These are phyloP conservation scores for Urosaurus nigricauda DNA, from an alignment of 2,797 vertebrate species.

Conservation along the genomic window DNA sequence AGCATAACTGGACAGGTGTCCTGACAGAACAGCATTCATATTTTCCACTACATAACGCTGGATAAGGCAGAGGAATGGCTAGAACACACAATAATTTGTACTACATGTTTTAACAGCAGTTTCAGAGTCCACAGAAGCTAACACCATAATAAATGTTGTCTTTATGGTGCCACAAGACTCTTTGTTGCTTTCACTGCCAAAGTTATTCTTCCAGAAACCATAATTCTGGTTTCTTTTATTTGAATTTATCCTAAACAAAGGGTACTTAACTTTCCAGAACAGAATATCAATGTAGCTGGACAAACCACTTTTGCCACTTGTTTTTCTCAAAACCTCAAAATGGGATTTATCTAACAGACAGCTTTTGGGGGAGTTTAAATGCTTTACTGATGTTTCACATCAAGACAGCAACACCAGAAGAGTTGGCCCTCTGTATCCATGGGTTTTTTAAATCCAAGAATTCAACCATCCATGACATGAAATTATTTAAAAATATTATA, in stretches of 20 bases:
- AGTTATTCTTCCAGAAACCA: too few relatives aligned
- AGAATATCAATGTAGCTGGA: too few relatives aligned
- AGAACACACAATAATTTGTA: background rate
- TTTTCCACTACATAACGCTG: background rate
- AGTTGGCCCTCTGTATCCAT: too few relatives aligned
- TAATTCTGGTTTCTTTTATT: background rate
- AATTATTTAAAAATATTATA: too few relatives aligned
- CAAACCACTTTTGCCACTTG: background rate
- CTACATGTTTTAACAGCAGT: background rate
- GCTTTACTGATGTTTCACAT: too few relatives aligned
- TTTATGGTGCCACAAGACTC: background rate
- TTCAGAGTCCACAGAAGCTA: background rate
- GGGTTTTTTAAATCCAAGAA: too few relatives aligned
- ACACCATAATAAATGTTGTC: background rate
- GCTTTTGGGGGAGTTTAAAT: too few relatives aligned
- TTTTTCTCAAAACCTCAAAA: too few relatives aligned
- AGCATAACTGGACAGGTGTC: background rate
- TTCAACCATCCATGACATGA: too few relatives aligned
- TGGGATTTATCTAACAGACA: too few relatives aligned
- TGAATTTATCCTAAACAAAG: background rate
- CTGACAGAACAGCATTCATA: background rate
- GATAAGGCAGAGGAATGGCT: background rate
- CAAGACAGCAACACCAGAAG: too few relatives aligned
- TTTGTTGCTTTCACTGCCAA: background rate
- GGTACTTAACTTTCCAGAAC: background rate